Evolutionary conservation across 2,888 invertebrate genomes (phyloP), one percentile per base, ranked within the genome.

Genomic region (Noctua janthe): DNA sequence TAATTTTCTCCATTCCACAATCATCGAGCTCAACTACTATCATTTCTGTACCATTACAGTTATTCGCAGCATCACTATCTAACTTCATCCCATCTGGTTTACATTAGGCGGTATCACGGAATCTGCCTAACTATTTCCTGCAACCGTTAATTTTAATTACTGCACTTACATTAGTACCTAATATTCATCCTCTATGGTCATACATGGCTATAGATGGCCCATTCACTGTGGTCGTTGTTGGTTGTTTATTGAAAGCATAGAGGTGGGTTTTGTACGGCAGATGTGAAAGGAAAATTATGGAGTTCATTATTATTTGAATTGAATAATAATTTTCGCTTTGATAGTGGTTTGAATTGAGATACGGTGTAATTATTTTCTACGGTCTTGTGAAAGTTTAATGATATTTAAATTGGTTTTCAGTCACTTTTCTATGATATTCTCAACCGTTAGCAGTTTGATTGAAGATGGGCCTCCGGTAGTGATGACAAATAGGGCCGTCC

Each of bases 141-240:
- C 43, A 11, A 73, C 66, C 69, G 80, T 84, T 85, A 85, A 81
- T 89, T 84, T 78, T 82, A 76, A 89, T 80, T 70, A 87, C 76
- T 69, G 71, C 47, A 83, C 74, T 81, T 87, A 83, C 78, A 88
- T 89, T 89, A 87, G 69, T 76, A 82, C 74, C 78, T 76, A 89
- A 85, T 83, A 85, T 80, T 76, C 82, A 78, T 29, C 29, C 75
- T 78, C 77, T 72, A 73, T 82, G 70, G 47, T 62, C 83, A 74
- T 76, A 59, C 70, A 39, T 35, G 47, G 47, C 71, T 23, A 47
- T 71, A 49, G 78, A 81, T 66, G 62, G 54, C 13, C 75, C 64
- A 82, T 79, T 85, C 77, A 76, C 11, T 73, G 43, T 59, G 74
- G 76, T 51, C 59, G 83, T 83, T 82, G 69, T 20, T 67, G 2